Evolutionary conservation across 1,140 invertebrate species (phyloP).

Genomic region (Brachionus rubens): DNA sequence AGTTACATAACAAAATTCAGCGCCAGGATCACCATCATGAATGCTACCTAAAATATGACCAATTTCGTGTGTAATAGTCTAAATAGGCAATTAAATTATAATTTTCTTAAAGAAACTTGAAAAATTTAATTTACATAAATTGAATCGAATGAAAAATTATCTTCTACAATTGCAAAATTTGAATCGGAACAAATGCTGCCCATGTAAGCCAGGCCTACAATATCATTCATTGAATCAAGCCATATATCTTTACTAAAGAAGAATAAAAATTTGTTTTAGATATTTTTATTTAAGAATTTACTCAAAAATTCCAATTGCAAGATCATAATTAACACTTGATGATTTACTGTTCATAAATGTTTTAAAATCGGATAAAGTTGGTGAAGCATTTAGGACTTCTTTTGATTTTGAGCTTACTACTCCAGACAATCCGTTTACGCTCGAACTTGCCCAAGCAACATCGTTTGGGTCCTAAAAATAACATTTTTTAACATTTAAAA

Average conservation of each 20-base stretch:
- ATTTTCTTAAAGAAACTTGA: no score
- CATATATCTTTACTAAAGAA: background rate
- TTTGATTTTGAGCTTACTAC: background rate
- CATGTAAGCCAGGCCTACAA: no score
- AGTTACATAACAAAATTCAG: background rate
- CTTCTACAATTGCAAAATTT: no score
- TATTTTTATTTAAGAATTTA: background rate
- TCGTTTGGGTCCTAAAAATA: background rate
- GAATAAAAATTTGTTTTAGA: background rate
- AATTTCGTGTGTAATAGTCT: background rate
- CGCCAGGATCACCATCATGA: background rate
- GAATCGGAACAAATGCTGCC: no score
- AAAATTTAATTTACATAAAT: no score
- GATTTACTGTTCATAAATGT: background rate
- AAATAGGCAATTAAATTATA: no score
- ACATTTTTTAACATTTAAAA: background rate
- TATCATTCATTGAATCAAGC: no score
- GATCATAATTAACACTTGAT: slow-evolving; percentile 6
- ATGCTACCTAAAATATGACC: background rate
- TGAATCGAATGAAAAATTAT: no score
- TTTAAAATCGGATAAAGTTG: background rate
- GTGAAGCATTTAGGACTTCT: background rate
- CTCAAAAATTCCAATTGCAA: slow-evolving; percentile 33
- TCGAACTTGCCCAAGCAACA: background rate
- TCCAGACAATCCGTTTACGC: background rate